A percentile compares a stretch with the other conserved stretches of the same genome.
These are phyloP conservation scores for Piaya cayana DNA, from an alignment of 2,113 vertebrate species.

Conservation along the genomic window DNA sequence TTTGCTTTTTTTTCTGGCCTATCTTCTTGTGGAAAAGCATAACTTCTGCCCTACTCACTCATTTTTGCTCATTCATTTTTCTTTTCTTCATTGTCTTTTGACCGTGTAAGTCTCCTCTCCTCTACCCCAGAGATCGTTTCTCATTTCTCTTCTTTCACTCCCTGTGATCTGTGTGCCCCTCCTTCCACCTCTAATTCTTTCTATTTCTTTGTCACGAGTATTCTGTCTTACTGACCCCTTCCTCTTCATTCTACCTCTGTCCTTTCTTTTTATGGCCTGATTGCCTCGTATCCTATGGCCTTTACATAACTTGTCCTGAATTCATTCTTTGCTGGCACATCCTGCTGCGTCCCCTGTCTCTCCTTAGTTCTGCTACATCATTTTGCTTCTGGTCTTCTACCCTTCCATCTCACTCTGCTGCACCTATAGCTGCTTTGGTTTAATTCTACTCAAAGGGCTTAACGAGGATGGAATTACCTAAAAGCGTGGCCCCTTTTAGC, in stretches of 20 bases:
- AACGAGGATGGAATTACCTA: not conserved
- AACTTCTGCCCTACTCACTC: not conserved
- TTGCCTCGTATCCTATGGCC: not conserved
- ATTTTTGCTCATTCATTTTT: slow-evolving; percentile 12
- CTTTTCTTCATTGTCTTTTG: not conserved
- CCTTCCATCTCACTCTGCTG: not conserved
- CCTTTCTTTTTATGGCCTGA: not conserved
- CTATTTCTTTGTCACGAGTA: not conserved
- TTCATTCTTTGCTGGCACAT: not conserved
- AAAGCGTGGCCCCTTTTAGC: fast-evolving
- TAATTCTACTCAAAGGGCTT: not conserved
- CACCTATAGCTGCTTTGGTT: not conserved
- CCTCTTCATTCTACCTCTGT: not conserved
- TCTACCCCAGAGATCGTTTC: not conserved
- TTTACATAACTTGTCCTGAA: not conserved
- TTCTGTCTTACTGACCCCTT: not conserved
- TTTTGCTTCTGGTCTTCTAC: not conserved
- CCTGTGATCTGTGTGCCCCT: not conserved
- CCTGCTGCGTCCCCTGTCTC: not conserved
- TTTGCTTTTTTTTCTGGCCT: not conserved
- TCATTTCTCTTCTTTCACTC: not conserved
- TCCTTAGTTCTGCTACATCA: not conserved
- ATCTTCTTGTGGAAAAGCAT: not conserved
- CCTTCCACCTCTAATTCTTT: not conserved
- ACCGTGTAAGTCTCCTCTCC: not conserved